Percentiles rank a stretch among this genome's conserved stretches.
Evolutionary conservation across 2,797 vertebrate species (phyloP).

Genomic region (Rhinophrynus dorsalis): DNA sequence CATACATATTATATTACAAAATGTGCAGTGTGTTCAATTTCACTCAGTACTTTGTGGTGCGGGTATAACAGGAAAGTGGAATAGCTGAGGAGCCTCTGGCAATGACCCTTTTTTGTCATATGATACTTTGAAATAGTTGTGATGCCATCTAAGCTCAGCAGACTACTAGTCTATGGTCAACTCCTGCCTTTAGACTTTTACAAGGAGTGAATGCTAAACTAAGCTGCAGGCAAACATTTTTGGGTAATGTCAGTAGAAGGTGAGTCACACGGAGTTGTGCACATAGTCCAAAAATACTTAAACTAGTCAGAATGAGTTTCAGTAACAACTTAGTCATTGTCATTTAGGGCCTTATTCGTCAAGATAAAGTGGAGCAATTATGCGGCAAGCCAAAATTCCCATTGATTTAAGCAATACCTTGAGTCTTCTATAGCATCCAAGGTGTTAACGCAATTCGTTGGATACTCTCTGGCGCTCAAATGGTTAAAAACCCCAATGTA

Average conservation of each 20-base stretch:
- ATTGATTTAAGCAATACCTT: too few relatives aligned
- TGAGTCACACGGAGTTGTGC: neutral
- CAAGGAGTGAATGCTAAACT: neutral
- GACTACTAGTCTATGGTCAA: neutral
- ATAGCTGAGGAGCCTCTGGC: neutral
- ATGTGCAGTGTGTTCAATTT: neutral
- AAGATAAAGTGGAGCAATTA: too few relatives aligned
- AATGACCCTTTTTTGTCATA: conserved; percentile 9
- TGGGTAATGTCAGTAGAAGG: neutral
- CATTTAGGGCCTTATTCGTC: too few relatives aligned
- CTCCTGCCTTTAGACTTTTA: neutral
- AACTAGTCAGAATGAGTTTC: too few relatives aligned
- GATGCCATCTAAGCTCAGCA: neutral
- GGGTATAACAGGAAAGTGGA: neutral
- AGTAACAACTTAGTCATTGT: too few relatives aligned
- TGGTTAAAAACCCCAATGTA: too few relatives aligned
- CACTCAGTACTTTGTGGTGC: neutral
- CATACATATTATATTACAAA: conserved; percentile 5
- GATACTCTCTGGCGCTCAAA: too few relatives aligned
- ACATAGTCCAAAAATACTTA: neutral
- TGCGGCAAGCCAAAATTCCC: too few relatives aligned
- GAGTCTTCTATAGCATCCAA: too few relatives aligned
- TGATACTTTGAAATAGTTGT: neutral
- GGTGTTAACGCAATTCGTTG: too few relatives aligned
- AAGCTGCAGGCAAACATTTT: neutral